Evolutionary conservation across 2,888 invertebrate genomes (phyloP).

Genomic region (Thysanoteuthis rhombus): DNA sequence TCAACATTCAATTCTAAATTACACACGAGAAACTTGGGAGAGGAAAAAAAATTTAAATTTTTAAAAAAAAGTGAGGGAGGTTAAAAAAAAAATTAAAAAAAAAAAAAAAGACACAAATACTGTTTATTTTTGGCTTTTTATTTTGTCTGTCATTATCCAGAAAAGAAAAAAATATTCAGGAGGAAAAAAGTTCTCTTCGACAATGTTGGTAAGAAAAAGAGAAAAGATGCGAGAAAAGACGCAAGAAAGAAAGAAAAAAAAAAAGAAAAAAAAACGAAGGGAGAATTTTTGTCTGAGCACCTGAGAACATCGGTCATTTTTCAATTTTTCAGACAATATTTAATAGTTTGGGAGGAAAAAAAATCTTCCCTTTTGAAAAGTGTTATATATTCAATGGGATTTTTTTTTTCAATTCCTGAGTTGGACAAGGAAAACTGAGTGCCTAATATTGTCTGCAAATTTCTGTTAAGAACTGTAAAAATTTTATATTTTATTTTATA

Average conservation of each 20-base stretch:
- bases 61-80: not conserved
- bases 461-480: not conserved
- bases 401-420: not conserved
- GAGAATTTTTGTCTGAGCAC: not conserved
- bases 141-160: not conserved
- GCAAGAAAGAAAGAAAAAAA: not conserved
- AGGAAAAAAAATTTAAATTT: not conserved
- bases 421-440: not conserved
- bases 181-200: not conserved
- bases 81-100: not conserved
- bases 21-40: not conserved
- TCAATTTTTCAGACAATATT: not conserved
- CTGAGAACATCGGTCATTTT: not conserved
- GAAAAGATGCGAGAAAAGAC: not conserved
- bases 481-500: not conserved
- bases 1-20: no score
- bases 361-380: not conserved
- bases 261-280: no score
- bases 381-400: not conserved
- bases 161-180: not conserved
- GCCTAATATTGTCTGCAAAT: not conserved
- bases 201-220: not conserved
- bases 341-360: not conserved
- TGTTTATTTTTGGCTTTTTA: not conserved
- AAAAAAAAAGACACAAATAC: not conserved